Base-by-base conservation (phyloP, 2,113 vertebrate species). In the Rutilus rutilus region DNA sequence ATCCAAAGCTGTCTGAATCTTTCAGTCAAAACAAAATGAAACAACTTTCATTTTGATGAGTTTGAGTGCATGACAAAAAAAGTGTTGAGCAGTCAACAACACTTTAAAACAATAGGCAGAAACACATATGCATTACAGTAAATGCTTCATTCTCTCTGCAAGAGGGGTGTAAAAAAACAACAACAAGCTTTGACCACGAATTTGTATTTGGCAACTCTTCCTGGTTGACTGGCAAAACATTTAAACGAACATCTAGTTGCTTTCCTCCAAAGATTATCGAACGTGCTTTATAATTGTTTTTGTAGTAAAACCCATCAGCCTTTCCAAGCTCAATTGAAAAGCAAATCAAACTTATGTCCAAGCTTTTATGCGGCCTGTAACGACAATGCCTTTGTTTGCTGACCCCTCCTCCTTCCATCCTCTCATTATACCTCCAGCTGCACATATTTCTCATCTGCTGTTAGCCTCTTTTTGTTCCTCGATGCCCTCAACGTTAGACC, bases 341-440 rank as follows among this genome's bases (percentile, higher is more conserved):
- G 39, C 78, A 71, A 78, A 59, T 75, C 19, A 7, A 79, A 89
- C 85, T 89, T 84, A 30, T 86, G 78, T 85, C 82, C 82, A 59
- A 73, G 62, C 73, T 62, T 83, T 85, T 23, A 82, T 60, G 4
- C 3, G 5, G 57, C 71, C 30, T 60, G 11, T 81, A 87, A 87
- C 57, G 83, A 79, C 88, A n/a, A 14, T 74, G 84, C 84, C 88
- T 90, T 91, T 91, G 86, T 90, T 89, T 80, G 79, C 62, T 78
- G 52, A 71, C 79, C 62, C 71, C 87, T 80, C 76, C 82, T 81
- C 42, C 60, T 78, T 33, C 62, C 54, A 83, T 83, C 86, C 87
- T 79, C 79, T 89, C 89, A 88, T 79, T 90, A 85, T 87, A 90
- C 90, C 73, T 92, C 91, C 92, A 94, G 92, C 93, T 92, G 92